phyloP scores from a whole-genome alignment of 2,797 vertebrate species.

The Bucorvus abyssinicus region DNA sequence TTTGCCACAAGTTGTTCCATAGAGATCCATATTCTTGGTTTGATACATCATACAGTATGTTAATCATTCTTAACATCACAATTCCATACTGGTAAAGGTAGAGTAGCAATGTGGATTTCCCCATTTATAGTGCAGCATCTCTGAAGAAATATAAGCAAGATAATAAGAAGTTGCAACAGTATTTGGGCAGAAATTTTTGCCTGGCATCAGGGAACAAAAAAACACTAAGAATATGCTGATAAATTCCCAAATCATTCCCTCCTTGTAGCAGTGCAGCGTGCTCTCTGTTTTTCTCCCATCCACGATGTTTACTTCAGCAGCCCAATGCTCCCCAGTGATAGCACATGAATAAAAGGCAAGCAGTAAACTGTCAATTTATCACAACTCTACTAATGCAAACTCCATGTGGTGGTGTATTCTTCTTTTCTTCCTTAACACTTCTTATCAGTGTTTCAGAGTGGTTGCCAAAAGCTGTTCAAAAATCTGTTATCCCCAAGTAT shows the following conservation, averaged over 20 bases:
- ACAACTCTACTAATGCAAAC: conserved; percentile 27
- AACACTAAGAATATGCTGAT: background rate
- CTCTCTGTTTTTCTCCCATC: background rate
- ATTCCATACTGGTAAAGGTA: background rate
- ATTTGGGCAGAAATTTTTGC: background rate
- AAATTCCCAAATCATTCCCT: conserved; percentile 4
- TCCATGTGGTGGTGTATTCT: background rate
- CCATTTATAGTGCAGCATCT: background rate
- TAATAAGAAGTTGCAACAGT: background rate
- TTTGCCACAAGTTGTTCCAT: background rate
- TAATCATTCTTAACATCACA: background rate
- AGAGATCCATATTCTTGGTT: background rate
- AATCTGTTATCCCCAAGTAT: conserved; percentile 10
- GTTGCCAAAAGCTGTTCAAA: conserved; percentile 42
- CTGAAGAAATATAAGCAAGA: background rate
- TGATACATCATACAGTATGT: background rate
- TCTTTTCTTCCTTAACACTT: background rate
- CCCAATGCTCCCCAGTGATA: background rate
- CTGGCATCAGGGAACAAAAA: background rate
- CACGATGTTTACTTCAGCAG: conserved; percentile 21
- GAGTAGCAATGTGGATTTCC: background rate
- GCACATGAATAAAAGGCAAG: conserved; percentile 29
- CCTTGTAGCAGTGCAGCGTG: background rate
- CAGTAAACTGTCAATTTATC: conserved; percentile 48
- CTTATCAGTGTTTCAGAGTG: conserved; percentile 6